A percentile compares a stretch with the other conserved stretches of the same genome.
Evolutionary conservation across 23 tunicate genomes (phyloP).

Genomic region (Trididemnum clinides): DNA sequence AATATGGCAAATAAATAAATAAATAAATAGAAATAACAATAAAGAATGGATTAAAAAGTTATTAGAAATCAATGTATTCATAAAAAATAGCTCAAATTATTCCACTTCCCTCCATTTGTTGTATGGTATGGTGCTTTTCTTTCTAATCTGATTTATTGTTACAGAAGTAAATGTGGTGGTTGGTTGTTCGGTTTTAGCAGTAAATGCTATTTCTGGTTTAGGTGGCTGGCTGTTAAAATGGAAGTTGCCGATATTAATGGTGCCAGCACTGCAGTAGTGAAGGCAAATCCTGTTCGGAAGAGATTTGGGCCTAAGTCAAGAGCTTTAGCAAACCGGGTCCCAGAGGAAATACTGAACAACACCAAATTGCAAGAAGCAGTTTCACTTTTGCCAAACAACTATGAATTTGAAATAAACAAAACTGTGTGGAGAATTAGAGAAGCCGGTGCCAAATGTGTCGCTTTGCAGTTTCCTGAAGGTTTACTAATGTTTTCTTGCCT

Average conservation of each 20-base stretch:
- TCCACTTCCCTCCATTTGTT: no score
- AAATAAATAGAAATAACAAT: no score
- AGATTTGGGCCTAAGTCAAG: conserved; percentile 71
- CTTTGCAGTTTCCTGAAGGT: conserved; percentile 98
- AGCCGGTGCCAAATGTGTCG: conserved; percentile 78
- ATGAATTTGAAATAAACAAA: conserved; percentile 96
- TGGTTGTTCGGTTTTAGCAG: no score
- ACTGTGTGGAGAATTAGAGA: conserved; percentile 80
- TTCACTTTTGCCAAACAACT: conserved; percentile 71
- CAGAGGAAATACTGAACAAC: conserved; percentile 84
- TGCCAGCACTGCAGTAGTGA: conserved; percentile 60
- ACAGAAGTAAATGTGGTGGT: no score
- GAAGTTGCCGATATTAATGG: not conserved
- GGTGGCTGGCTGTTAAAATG: not conserved
- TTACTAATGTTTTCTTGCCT: conserved; percentile 85
- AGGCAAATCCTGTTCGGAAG: conserved; percentile 83
- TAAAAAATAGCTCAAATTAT: no score
- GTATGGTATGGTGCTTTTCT: no score
- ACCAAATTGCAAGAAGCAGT: conserved; percentile 66
- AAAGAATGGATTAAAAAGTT: no score
- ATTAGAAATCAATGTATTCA: no score
- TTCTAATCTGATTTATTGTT: no score
- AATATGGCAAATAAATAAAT: no score
- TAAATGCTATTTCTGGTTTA: no score
- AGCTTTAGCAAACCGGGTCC: conserved; percentile 58